These are phyloP conservation scores for Pectinophora gossypiella DNA, from an alignment of 1,140 invertebrate genomes.

Conservation along the genomic window DNA sequence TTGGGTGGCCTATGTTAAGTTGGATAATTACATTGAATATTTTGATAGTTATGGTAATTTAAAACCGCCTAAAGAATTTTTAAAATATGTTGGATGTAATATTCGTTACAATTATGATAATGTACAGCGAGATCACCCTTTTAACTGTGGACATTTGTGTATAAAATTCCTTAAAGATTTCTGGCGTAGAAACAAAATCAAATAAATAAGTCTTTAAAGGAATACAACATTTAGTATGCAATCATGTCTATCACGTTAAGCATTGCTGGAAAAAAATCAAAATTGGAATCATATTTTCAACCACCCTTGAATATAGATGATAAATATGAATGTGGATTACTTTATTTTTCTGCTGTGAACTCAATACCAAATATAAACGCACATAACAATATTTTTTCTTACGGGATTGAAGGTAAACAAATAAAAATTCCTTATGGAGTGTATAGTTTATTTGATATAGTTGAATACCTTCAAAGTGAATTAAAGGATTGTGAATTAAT, in stretches of 20 bases:
- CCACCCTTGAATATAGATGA: constrained; percentile 14
- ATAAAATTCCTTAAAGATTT: neutral
- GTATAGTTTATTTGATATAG: constrained; percentile 24
- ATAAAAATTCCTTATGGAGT: constrained; percentile 18
- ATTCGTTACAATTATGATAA: constrained; percentile 1
- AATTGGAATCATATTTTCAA: constrained; percentile 19
- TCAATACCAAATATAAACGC: constrained; percentile 22
- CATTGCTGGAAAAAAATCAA: constrained; percentile 3
- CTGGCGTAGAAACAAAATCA: constrained; percentile 12
- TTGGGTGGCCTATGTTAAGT: constrained; percentile 49
- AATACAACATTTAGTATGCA: neutral
- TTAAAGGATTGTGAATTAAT: constrained; percentile 9
- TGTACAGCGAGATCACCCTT: neutral
- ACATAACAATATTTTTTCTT: constrained; percentile 13
- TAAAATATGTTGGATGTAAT: constrained; percentile 27
- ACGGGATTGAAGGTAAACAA: constrained; percentile 14
- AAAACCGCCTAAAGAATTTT: constrained; percentile 36
- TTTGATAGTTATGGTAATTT: constrained; percentile 43
- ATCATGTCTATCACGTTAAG: constrained; percentile 6
- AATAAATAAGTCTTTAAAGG: neutral
- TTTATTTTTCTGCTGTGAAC: constrained; percentile 19
- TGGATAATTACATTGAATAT: constrained; percentile 23
- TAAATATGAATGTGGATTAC: constrained; percentile 18
- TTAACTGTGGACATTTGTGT: constrained; percentile 6
- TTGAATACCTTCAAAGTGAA: constrained; percentile 15